These are phyloP conservation scores for Idaea aversata DNA, from an alignment of 2,888 invertebrate species.

Conservation along the genomic window DNA sequence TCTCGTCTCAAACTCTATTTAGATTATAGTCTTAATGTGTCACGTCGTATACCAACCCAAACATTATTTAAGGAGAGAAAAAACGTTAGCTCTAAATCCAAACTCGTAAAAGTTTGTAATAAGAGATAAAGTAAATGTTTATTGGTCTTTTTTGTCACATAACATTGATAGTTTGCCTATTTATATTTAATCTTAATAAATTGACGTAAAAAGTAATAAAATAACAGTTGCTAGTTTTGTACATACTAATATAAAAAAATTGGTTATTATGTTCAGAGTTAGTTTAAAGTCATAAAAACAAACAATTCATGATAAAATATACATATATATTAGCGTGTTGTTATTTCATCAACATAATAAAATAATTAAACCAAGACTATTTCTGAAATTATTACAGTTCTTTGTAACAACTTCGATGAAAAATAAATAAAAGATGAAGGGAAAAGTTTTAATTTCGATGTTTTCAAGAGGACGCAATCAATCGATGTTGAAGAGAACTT, in stretches of 20 bases:
- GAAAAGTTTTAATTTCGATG: neutral
- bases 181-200: neutral
- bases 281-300: no score
- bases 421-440: neutral
- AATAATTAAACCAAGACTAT: neutral
- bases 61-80: neutral
- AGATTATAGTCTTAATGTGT: neutral
- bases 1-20: conserved; percentile 33
- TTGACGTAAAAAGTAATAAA: neutral
- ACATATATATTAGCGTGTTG: neutral
- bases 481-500: neutral
- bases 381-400: neutral
- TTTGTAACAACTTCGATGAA: neutral
- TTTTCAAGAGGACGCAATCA: neutral
- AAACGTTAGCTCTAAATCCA: neutral
- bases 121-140: neutral
- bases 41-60: neutral
- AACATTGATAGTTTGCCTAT: neutral
- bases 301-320: neutral
- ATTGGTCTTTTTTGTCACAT: neutral
- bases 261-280: neutral
- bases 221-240: neutral
- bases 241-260: neutral
- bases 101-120: neutral
- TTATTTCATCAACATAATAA: neutral